Evolutionary conservation across 2,888 invertebrate species (phyloP), one percentile per base, ranked within the genome.

Genomic region (Pinctada fucata): DNA sequence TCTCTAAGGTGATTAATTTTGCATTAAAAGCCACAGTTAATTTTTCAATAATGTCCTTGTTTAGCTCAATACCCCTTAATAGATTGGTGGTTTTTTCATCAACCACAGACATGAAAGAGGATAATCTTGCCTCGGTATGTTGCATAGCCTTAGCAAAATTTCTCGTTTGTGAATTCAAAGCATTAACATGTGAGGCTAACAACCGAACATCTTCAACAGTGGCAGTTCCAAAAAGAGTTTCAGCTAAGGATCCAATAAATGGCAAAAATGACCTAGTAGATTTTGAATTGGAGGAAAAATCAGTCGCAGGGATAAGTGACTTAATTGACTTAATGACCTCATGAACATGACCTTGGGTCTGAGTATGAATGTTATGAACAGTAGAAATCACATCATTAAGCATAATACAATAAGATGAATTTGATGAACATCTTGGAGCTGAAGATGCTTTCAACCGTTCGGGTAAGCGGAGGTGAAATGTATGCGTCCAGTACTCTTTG

Each of bases 291-390:
- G 65, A 16, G 31, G 65, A 31, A 65, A 65, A 65, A 5, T 65
- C 65, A 65, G 65, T 65, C n/a, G 65, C 63, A 16, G 76, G 76
- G 47, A 75, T 63, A 3, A 69, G 63, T 3, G 69, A 13, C 31
- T 75, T 51, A 69, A 75, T 75, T 45, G 75, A 51, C 45, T 68
- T 75, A 4, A 75, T 13, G 63, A 63, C 63, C n/a, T 75, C 68
- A 58, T 51, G 47, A 4, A 75, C 52, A 68, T 74, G 74, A 50
- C 50, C 49, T 66, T 66, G 50, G 49, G 63, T 69, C 16, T 67
- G 58, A 31, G 52, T 70, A 64, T 70, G 76, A 10, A 76, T n/a
- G 3, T 69, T 47, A 64, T 76, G 76, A 13, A 76, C 49, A 47
- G 50, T 64, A 64, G 48, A 47, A 49, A 76, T 52, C 47, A 70